phyloP scores from a whole-genome alignment of 2,888 invertebrate genomes.

The Chalcosyrphus nemorum region DNA sequence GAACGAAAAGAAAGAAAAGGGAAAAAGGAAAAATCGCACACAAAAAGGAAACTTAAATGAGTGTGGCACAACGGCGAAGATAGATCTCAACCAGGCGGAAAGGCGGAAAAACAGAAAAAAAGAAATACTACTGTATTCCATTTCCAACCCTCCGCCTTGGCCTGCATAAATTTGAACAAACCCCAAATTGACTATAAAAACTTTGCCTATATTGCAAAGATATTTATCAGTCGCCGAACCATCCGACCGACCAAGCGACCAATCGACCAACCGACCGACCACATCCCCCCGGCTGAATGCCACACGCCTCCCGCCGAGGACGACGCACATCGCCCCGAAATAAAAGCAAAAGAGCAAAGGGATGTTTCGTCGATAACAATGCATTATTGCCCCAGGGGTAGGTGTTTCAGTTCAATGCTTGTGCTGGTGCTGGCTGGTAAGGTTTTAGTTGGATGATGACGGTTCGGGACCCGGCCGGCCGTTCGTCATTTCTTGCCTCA shows the following conservation, averaged over 20 bases:
- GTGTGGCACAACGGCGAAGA: constrained; percentile 29
- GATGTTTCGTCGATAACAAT: constrained; percentile 70
- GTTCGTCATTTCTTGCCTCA: constrained; percentile 18
- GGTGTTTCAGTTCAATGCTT: constrained; percentile 41
- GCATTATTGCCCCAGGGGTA: constrained; percentile 60
- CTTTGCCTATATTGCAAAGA: constrained; percentile 81
- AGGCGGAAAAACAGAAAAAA: constrained; percentile 4
- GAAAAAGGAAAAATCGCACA: constrained; percentile 49
- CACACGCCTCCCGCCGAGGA: constrained; percentile 20
- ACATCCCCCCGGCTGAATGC: constrained; percentile 1
- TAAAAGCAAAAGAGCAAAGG: constrained; percentile 47
- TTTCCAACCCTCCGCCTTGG: constrained; percentile 47
- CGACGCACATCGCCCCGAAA: constrained; percentile 39
- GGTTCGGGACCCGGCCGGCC: not conserved
- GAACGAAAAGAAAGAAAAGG: constrained; percentile 21
- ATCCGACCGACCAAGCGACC: constrained; percentile 40
- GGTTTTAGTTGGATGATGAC: constrained; percentile 35
- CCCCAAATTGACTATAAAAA: constrained; percentile 79
- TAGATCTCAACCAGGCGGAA: constrained; percentile 53
- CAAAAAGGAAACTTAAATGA: constrained; percentile 65
- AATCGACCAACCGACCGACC: constrained; percentile 7
- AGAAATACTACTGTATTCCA: constrained; percentile 56
- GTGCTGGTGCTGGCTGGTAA: not conserved
- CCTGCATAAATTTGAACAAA: constrained; percentile 74
- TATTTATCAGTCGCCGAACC: constrained; percentile 76